phyloP scores from a whole-genome alignment of 1,140 invertebrate species.

The Drosophila quadrilineata region DNA sequence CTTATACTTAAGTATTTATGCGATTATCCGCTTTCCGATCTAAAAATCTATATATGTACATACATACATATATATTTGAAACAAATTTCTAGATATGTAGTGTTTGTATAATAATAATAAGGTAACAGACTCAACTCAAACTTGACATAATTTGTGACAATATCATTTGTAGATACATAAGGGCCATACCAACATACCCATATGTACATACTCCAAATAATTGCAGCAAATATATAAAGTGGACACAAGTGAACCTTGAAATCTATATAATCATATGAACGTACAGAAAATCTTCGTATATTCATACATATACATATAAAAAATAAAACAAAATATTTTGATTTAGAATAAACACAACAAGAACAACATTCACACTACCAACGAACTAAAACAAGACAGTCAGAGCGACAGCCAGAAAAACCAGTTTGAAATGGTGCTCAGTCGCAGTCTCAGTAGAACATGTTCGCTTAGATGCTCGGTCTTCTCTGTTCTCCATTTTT shows the following conservation, averaged over 20 bases:
- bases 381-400: constrained; percentile 23
- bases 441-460: constrained; percentile 51
- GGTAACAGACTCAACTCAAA: no score
- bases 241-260: not conserved
- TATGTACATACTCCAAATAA: not conserved
- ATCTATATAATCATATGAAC: not conserved
- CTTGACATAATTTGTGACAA: no score
- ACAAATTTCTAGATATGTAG: not conserved
- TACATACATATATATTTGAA: not conserved
- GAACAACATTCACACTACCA: constrained; percentile 19
- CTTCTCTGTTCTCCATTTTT: no score
- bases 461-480: no score
- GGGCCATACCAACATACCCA: no score
- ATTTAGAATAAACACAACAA: constrained; percentile 65
- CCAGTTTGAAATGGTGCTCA: constrained; percentile 44
- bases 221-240: no score
- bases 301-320: not conserved
- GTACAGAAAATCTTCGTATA: constrained; percentile 3
- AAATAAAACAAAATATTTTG: not conserved
- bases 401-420: constrained; percentile 36
- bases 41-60: not conserved
- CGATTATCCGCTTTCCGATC: no score
- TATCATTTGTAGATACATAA: no score
- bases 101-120: no score
- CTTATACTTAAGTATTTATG: no score